These are phyloP conservation scores for Theodoxus fluviatilis DNA, from an alignment of 2,888 invertebrate genomes.

Conservation along the genomic window DNA sequence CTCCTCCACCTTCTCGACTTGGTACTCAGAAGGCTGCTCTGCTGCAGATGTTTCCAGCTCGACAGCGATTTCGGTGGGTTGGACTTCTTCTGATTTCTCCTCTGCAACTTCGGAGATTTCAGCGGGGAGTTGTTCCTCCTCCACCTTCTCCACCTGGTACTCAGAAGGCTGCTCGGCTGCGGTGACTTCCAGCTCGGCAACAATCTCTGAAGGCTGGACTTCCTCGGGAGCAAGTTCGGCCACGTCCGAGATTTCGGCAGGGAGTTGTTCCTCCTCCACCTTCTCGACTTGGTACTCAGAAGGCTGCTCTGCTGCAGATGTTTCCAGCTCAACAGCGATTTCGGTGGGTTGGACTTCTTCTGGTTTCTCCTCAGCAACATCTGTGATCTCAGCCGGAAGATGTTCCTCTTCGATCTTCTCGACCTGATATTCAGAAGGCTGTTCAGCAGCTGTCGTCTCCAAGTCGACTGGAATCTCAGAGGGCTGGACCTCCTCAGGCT, in stretches of 20 bases:
- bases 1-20: conserved; percentile 36
- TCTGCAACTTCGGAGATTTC: conserved; percentile 30
- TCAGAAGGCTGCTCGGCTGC: conserved; percentile 29
- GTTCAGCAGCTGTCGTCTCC: background rate
- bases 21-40: conserved; percentile 36
- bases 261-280: conserved; percentile 30
- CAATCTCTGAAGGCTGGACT: conserved; percentile 30
- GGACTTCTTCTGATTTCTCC: conserved; percentile 28
- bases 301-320: conserved; percentile 25
- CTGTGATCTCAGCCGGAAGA: conserved; percentile 26
- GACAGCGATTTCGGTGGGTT: conserved; percentile 29
- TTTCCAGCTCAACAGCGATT: conserved; percentile 25
- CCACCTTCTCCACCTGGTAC: conserved; percentile 27
- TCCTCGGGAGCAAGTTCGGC: conserved; percentile 31
- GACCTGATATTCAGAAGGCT: conserved; percentile 22
- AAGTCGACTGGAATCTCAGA: conserved; percentile 18
- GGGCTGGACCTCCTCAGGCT: background rate
- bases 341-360: conserved; percentile 30
- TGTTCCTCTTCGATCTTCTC: conserved; percentile 26
- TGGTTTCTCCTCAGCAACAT: conserved; percentile 24
- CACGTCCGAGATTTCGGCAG: conserved; percentile 28
- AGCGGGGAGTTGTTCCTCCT: conserved; percentile 29
- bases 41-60: conserved; percentile 32
- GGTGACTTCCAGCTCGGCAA: conserved; percentile 29
- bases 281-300: conserved; percentile 31